Base-by-base conservation (phyloP, 2,113 vertebrate species). In the Elaphurus davidianus region DNA sequence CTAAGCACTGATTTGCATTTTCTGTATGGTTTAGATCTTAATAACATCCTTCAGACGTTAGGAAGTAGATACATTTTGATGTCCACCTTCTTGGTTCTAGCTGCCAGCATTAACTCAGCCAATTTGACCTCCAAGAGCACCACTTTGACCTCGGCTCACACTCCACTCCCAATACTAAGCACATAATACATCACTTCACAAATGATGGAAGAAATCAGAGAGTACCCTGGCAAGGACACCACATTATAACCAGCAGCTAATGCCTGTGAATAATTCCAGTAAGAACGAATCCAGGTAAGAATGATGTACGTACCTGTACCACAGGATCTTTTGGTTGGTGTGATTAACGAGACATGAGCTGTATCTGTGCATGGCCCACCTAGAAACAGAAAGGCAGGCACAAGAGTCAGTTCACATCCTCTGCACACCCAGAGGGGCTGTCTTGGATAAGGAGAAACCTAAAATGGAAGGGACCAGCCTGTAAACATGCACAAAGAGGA, bases 311-410 rank as follows among this genome's bases (percentile, higher is more conserved):
- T 99, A 99, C 99, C 99, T 99, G 99, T 99, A 98, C 99, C 99
- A 6, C 99, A 99, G 96, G 99, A 99, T 98, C 99, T 99, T 99
- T 99, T 99, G 98, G 99, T 99, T 99, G 99, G 99, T 92, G 99
- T 99, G 98, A 99, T 99, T 99, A 99, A 99, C 0, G 99, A 99
- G 97, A 99, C 99, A 95, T 99, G 99, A 99, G 99, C 99, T 97
- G 99, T 99, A 98, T 99, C 99, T 99, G 99, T 99, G 98, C 99
- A 99, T 98, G 99, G 99, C 98, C 98, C 99, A 98, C 99, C 99
- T 99, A 98, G 62, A 98, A 99, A 98, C 74, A 98, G 96, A 99
- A 97, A 98, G 92, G 88, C 74, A 98, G 85, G 96, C 60, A 90
- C 83, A 94, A 97, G 90, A 98, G 96, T 98, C 92, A 97, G 71